These are phyloP conservation scores for Acanthaster planci DNA, from an alignment of 35 echinoderm and acorn worm genomes.

Conservation along the genomic window DNA sequence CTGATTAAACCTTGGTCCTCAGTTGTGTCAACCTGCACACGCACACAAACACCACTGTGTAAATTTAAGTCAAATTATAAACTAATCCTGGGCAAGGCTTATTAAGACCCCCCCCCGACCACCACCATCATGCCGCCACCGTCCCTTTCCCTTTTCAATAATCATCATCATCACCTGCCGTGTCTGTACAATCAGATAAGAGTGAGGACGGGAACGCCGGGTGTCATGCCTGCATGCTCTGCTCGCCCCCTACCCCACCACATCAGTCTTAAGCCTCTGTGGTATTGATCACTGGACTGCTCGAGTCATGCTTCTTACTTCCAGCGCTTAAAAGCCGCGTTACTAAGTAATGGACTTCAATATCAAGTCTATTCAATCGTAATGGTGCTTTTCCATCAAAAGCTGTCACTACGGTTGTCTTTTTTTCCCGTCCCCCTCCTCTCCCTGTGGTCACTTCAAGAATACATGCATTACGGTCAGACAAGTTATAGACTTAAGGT, in stretches of 20 bases:
- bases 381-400: conserved; percentile 29
- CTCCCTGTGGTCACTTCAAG: not conserved
- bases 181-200: conserved; percentile 4
- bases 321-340: conserved; percentile 1
- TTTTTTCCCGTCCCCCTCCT: not conserved
- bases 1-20: too few relatives aligned
- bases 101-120: too few relatives aligned
- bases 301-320: not conserved
- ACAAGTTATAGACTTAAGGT: too few relatives aligned
- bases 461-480: too few relatives aligned
- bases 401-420: not conserved
- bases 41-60: too few relatives aligned
- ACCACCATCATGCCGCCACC: not conserved
- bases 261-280: not conserved
- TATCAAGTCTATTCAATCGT: conserved; percentile 22
- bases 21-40: too few relatives aligned
- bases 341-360: conserved; percentile 29
- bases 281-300: not conserved
- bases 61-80: too few relatives aligned
- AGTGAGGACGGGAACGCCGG: not conserved
- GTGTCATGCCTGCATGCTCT: conserved; percentile 1
- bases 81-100: too few relatives aligned
- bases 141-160: not conserved
- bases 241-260: not conserved
- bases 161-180: conserved; percentile 13